Base-by-base conservation (phyloP, 53 echinoderm and acorn worm genomes). In the Apostichopus leukothele region DNA sequence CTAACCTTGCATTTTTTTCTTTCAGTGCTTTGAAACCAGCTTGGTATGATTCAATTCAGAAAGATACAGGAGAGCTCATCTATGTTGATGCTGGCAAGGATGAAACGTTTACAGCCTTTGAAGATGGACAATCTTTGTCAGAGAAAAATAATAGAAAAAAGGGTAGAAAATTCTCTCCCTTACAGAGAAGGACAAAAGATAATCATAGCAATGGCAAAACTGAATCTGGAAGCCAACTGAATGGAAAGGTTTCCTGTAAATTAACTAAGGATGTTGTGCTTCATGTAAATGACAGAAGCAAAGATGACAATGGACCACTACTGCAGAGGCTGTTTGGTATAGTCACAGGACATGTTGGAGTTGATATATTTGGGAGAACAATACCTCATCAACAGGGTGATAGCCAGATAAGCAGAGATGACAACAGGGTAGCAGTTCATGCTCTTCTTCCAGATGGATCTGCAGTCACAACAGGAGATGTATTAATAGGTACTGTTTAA, bases 21-120 rank as follows among this genome's bases (percentile, higher is more conserved):
- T 76, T 11, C 90, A 95, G 98, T 94, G 93, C 93, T 53, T 86
- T 95, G 53, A 94, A 97, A 83, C 95, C 95, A 94, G 93, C 81
- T 5, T 97, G 98, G 98, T 86, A 90, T 73, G 89, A 93, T 60
- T 91, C 95, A 22, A 93, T 97, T 9, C 91, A 95, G 54, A 91
- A 93, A 13, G 93, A 89, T 6, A 94, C 95, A 3, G 98, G 98
- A 75, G 98, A 97, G 63, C 93, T 97, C 71, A 95, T 97, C 87
- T 97, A 93, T 86, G 83, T 97, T 50, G 67, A 85, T 66, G 50
- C 67, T 67, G 67, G 50, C 18, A 85, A 63, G 4, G 95, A 95
- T 51, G 90, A 91, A 57, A 91, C 90, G 77, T 53, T 51, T 50
- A 75, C 90, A 12, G 60, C 75, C n/a, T n/a, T 53, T n/a, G 86